phyloP scores from a whole-genome alignment of 2,888 invertebrate species.

The Bombyx huttoni region DNA sequence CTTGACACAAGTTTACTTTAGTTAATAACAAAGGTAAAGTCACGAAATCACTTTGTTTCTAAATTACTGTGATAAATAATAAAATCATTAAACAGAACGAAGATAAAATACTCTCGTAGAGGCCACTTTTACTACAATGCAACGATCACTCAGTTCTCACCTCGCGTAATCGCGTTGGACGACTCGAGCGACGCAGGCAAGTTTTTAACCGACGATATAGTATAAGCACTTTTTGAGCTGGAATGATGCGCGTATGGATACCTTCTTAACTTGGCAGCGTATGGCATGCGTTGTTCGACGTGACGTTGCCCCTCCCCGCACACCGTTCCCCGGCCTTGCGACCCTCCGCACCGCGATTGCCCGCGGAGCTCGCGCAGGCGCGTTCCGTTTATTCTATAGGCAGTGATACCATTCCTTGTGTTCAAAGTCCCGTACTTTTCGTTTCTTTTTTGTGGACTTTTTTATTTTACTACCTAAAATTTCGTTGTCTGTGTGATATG shows the following conservation, averaged over 20 bases:
- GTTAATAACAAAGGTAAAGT: constrained; percentile 2
- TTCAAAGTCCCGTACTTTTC: constrained; percentile 15
- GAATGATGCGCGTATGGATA: constrained; percentile 9
- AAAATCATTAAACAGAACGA: constrained; percentile 18
- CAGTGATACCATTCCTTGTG: constrained; percentile 40
- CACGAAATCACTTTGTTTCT: background rate
- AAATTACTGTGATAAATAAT: constrained; percentile 14
- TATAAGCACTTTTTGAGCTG: constrained; percentile 13
- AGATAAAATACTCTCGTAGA: constrained; percentile 27
- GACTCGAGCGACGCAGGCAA: constrained; percentile 65
- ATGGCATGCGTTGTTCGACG: constrained; percentile 61
- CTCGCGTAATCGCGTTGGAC: constrained; percentile 64
- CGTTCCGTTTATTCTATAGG: constrained; percentile 48
- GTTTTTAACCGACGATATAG: constrained; percentile 33
- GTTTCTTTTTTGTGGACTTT: background rate
- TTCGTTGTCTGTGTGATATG: background rate
- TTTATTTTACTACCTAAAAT: background rate
- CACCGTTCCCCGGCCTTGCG: constrained; percentile 61
- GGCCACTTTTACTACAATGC: constrained; percentile 45
- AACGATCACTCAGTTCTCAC: constrained; percentile 50
- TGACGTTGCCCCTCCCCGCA: constrained; percentile 56
- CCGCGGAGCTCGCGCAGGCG: constrained; percentile 58
- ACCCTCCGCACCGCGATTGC: constrained; percentile 46
- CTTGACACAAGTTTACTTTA: constrained; percentile 15
- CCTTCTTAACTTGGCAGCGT: constrained; percentile 44